Conservation (phyloP, 2,113 vertebrate genomes). For the Corvus hawaiiensis region DNA sequence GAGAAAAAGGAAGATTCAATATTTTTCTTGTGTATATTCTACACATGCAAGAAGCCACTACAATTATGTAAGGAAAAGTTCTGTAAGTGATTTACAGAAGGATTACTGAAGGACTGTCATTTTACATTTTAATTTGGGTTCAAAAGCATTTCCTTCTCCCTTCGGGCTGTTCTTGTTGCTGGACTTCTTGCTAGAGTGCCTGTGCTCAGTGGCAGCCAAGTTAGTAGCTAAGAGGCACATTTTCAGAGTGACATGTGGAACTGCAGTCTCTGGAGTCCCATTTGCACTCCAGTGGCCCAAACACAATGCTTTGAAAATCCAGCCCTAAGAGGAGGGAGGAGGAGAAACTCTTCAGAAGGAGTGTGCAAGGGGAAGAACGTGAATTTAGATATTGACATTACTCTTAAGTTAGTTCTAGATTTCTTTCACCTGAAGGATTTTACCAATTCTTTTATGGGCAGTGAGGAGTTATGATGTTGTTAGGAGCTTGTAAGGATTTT, state of each 20-base stretch:
- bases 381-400: neutral
- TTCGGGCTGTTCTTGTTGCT: neutral
- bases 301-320: slow-evolving; percentile 24
- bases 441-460: neutral
- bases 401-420: neutral
- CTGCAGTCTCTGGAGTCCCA: neutral
- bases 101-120: neutral
- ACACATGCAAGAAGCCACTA: neutral
- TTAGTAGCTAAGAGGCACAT: neutral
- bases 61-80: neutral
- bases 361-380: rapidly evolving
- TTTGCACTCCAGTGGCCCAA: neutral
- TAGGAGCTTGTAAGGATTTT: neutral
- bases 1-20: neutral
- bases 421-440: neutral
- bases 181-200: neutral
- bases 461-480: neutral
- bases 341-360: neutral
- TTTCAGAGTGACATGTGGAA: neutral
- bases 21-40: neutral
- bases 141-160: neutral
- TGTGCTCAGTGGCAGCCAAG: neutral
- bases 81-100: neutral
- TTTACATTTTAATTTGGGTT: neutral
- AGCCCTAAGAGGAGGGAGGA: neutral